Evolutionary conservation across 2,113 vertebrate species (phyloP), one percentile per base, ranked within the genome.

Genomic region (Triplophysa rosa): DNA sequence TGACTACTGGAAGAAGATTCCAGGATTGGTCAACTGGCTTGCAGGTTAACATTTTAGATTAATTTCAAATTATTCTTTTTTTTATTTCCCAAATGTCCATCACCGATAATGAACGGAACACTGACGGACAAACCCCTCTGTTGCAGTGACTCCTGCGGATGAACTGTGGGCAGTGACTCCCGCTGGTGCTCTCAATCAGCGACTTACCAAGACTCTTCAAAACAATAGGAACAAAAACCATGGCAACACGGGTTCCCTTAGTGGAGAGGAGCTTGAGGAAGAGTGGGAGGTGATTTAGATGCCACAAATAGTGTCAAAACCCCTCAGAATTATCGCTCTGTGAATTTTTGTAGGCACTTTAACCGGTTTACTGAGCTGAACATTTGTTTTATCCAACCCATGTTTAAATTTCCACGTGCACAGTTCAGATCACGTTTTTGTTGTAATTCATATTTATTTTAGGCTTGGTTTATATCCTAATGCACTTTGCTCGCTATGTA

Each of bases 1-100:
- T 67, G 98, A 99, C 82, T 99, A 99, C 89, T 99, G 98, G 98
- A 99, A 98, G 88, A 98, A 97, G 83, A 94, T 95, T 45, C 98
- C 98, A 0, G 98, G 97, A 6, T 90, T 81, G 0, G 90, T 92
- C 68, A 87, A 88, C 0, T 97, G 93, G 83, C 84, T 98, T 69
- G 94, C 97, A 88, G 96, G 97, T 93, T 86, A 92, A 92, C 86
- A 52, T 67, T 21, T 40, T 11, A 13, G 63, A 21, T 40, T 12
- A 1, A 21, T 17, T 49, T 54, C 16, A 17, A 54, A 2, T 13
- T 12, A 49, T 49, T 13, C 1, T 10, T 12, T 1, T 49, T 10
- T 10, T 9, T 49, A 45, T 45, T 45, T 8, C 8, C 45, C 5
- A 49, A 54, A 13, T 17, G n/a, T 10, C 24, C 17, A 33, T 3